phyloP scores from a whole-genome alignment of 2,888 invertebrate species.

The Embidobia sp. region DNA sequence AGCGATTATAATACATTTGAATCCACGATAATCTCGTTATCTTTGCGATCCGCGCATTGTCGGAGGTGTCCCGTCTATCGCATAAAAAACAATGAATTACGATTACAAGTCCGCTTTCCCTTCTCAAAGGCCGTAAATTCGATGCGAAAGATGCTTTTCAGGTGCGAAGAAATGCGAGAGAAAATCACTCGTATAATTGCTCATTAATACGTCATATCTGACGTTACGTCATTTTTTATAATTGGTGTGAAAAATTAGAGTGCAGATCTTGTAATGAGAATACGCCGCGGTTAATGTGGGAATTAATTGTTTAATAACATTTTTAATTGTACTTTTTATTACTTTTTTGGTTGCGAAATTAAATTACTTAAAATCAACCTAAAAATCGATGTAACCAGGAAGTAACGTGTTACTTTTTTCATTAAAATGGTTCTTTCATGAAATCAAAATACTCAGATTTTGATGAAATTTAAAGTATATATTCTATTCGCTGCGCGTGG shows the following conservation, averaged over 20 bases:
- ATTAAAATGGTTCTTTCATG: too few relatives aligned
- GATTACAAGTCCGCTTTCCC: constrained; percentile 47
- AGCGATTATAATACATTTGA: constrained; percentile 30
- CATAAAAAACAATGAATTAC: constrained; percentile 35
- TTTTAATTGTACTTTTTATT: too few relatives aligned
- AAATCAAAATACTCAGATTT: too few relatives aligned
- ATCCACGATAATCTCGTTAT: constrained; percentile 42
- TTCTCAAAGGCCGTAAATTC: constrained; percentile 36
- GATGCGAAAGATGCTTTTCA: constrained; percentile 4
- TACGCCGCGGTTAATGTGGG: not conserved
- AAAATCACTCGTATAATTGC: constrained; percentile 19
- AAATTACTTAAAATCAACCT: too few relatives aligned
- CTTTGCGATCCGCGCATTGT: constrained; percentile 41
- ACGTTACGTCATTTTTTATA: constrained; percentile 12
- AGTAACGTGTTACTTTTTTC: too few relatives aligned
- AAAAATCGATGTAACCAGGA: too few relatives aligned
- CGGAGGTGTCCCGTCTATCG: constrained; percentile 33
- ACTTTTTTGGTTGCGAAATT: too few relatives aligned
- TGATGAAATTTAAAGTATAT: too few relatives aligned
- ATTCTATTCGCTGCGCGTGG: too few relatives aligned
- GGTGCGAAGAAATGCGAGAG: constrained; percentile 12
- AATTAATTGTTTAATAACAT: too few relatives aligned
- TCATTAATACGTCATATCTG: constrained; percentile 6
- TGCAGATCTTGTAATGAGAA: not conserved
- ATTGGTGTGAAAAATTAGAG: constrained; percentile 1